A percentile compares a stretch with the other conserved stretches of the same genome.
These are phyloP conservation scores for Apomyelois bistriatella DNA, from an alignment of 2,888 invertebrate species.

Conservation along the genomic window DNA sequence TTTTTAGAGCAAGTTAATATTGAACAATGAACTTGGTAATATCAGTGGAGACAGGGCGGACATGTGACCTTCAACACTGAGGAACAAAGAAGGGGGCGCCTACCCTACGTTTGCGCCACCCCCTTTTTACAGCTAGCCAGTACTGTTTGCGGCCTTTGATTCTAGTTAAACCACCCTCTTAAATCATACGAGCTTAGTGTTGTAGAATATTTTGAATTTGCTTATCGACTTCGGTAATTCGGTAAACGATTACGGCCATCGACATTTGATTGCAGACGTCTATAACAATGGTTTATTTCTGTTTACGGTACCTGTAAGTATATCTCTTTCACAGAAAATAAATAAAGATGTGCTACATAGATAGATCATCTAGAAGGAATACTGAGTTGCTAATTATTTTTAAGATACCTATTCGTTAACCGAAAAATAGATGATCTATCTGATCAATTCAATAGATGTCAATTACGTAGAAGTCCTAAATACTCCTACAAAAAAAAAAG, in stretches of 20 bases:
- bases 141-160: slow-evolving; percentile 18
- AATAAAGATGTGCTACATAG: no score
- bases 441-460: no score
- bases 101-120: slow-evolving; percentile 29
- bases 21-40: slow-evolving; percentile 29
- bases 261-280: no score
- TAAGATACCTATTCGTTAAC: no score
- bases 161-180: slow-evolving; percentile 12
- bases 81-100: slow-evolving; percentile 45
- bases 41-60: slow-evolving; percentile 17
- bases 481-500: neutral
- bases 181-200: slow-evolving; percentile 10
- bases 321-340: neutral
- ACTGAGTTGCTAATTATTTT: no score
- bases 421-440: no score
- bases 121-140: slow-evolving; percentile 19
- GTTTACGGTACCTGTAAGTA: no score
- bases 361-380: no score
- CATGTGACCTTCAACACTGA: slow-evolving; percentile 47
- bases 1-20: slow-evolving; percentile 18
- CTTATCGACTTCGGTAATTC: neutral
- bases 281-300: no score
- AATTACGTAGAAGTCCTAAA: no score
- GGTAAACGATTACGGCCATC: no score
- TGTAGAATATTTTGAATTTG: slow-evolving; percentile 11